phyloP scores from a whole-genome alignment of 53 echinoderm and acorn worm genomes.

The Mesocentrotus franciscanus region DNA sequence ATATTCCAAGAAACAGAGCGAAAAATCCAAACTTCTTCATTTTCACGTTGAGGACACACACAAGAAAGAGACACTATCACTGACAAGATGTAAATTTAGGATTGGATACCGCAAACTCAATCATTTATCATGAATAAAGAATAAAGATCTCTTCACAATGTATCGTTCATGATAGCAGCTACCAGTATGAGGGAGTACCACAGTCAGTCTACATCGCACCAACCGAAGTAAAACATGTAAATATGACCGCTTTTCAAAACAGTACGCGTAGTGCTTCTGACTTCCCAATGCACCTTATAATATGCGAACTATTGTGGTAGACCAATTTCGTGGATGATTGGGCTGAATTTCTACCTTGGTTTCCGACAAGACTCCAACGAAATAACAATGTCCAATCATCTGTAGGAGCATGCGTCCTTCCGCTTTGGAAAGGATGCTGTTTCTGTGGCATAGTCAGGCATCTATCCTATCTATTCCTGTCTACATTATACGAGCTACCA shows the following conservation, averaged over 20 bases:
- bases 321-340: neutral
- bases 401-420: neutral
- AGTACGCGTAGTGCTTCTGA: neutral
- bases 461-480: neutral
- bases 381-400: slow-evolving; percentile 24
- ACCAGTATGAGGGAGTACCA: neutral
- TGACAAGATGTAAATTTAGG: neutral
- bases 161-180: neutral
- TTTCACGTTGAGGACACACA: neutral
- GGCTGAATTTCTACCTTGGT: slow-evolving; percentile 13
- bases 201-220: neutral
- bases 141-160: neutral
- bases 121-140: neutral
- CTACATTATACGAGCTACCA: neutral
- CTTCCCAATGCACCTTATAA: slow-evolving; percentile 1
- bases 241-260: neutral
- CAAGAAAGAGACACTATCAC: neutral
- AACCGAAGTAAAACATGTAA: neutral
- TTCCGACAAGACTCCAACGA: slow-evolving; percentile 11
- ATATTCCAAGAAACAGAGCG: neutral
- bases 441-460: slow-evolving; percentile 4
- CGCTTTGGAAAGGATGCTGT: neutral
- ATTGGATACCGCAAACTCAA: neutral
- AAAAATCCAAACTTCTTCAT: neutral
- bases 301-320: neutral